Evolutionary conservation across 35 echinoderm and acorn worm species (phyloP).

Genomic region (Patiria miniata): DNA sequence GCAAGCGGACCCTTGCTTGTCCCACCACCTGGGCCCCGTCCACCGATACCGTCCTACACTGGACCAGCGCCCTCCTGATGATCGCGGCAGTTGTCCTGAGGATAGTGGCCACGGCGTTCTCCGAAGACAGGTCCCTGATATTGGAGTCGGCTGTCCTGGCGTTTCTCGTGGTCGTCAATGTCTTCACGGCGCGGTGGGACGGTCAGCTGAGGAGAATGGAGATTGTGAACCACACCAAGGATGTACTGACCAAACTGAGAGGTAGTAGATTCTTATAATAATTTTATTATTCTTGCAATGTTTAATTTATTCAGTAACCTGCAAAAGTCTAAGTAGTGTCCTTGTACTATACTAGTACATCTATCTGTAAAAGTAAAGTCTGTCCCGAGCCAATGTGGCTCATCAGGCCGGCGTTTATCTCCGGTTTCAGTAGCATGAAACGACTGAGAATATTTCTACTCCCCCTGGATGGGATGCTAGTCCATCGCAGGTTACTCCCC

Average conservation of each 20-base stretch:
- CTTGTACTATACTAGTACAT: too few relatives aligned
- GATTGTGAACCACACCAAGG: conserved; percentile 45
- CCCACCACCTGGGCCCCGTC: conserved; percentile 37
- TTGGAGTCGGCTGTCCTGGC: conserved; percentile 65
- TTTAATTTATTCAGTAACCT: too few relatives aligned
- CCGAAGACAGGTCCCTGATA: conserved; percentile 31
- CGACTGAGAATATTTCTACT: too few relatives aligned
- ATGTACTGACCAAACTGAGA: conserved; percentile 47
- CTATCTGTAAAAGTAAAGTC: too few relatives aligned
- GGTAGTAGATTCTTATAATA: conserved; percentile 24
- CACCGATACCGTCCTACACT: conserved; percentile 54
- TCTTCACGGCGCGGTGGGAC: conserved; percentile 79
- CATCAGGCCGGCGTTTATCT: too few relatives aligned
- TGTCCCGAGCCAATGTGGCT: too few relatives aligned
- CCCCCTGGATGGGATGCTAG: too few relatives aligned
- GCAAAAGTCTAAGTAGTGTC: too few relatives aligned
- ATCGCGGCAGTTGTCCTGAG: conserved; percentile 47
- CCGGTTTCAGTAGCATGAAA: too few relatives aligned
- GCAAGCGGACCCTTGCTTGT: conserved; percentile 30
- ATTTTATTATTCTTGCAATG: too few relatives aligned
- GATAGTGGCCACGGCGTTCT: conserved; percentile 32
- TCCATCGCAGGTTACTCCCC: too few relatives aligned
- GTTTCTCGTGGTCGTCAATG: conserved; percentile 62
- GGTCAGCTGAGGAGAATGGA: conserved; percentile 65
- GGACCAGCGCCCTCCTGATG: conserved; percentile 58